These are phyloP conservation scores for Drosophila basisetae DNA, from an alignment of 2,888 invertebrate genomes.

Conservation along the genomic window DNA sequence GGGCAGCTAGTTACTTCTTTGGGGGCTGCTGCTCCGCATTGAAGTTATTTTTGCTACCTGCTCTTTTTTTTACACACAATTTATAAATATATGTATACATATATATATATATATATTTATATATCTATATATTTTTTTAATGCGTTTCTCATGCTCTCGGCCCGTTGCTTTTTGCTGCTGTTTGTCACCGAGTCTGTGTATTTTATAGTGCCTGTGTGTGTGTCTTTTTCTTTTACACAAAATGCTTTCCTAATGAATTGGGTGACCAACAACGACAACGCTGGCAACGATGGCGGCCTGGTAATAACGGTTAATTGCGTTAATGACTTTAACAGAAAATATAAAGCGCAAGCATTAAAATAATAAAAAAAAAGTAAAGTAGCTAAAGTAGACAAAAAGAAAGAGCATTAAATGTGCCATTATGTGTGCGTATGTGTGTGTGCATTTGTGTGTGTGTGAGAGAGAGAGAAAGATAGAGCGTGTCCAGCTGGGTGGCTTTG, in stretches of 20 bases:
- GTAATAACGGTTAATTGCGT: slow-evolving; percentile 83
- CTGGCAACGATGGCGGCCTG: slow-evolving; percentile 59
- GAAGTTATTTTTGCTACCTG: slow-evolving; percentile 45
- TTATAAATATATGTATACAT: background rate
- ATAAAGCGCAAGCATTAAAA: slow-evolving; percentile 72
- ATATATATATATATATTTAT: slow-evolving; percentile 9
- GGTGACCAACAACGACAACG: slow-evolving; percentile 69
- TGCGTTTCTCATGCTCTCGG: slow-evolving; percentile 79
- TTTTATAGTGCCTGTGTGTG: slow-evolving; percentile 10
- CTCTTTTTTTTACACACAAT: slow-evolving; percentile 37
- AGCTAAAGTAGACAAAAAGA: slow-evolving; percentile 35
- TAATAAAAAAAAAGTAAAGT: slow-evolving; percentile 44
- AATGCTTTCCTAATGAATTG: slow-evolving; percentile 81
- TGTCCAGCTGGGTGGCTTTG: slow-evolving; percentile 19
- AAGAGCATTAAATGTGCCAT: slow-evolving; percentile 54
- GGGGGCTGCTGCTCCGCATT: slow-evolving; percentile 55
- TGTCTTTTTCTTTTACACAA: slow-evolving; percentile 58
- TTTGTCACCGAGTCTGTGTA: slow-evolving; percentile 25
- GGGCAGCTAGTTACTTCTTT: slow-evolving; percentile 34
- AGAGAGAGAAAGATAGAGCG: slow-evolving; percentile 14
- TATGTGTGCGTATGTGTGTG: slow-evolving; percentile 11
- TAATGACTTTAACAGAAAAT: slow-evolving; percentile 83
- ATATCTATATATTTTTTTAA: slow-evolving; percentile 55
- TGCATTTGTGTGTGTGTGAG: slow-evolving; percentile 4
- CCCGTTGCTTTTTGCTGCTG: slow-evolving; percentile 73